Conservation (phyloP, 2,113 vertebrate species). For the Zosterops pallidus region DNA sequence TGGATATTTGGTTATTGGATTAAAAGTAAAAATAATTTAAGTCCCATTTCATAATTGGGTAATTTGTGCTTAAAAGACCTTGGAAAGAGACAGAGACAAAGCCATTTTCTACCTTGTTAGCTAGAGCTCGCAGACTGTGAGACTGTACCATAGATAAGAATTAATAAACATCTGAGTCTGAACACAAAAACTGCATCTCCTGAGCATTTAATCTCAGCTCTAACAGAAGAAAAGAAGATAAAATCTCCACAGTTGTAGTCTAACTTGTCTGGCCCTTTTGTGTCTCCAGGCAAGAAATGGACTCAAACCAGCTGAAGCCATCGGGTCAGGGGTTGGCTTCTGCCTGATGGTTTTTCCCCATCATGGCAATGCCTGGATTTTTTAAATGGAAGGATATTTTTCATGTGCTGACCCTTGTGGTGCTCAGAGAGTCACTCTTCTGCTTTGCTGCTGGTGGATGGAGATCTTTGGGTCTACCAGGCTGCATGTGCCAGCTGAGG, state of each 20-base stretch:
- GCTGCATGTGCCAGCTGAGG: accelerated
- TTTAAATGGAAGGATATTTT: background rate
- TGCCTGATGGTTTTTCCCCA: background rate
- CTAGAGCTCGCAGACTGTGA: too few species aligned
- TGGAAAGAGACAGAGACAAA: too few species aligned
- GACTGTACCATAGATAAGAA: too few species aligned
- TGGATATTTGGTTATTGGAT: too few species aligned
- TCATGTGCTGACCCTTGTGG: accelerated
- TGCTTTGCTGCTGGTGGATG: background rate
- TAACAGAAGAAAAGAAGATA: background rate
- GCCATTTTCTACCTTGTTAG: too few species aligned
- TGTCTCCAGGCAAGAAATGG: background rate
- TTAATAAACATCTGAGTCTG: too few species aligned
- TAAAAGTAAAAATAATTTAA: too few species aligned
- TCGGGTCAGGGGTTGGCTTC: background rate
- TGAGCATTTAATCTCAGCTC: too few species aligned
- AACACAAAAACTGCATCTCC: too few species aligned
- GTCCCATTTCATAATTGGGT: too few species aligned
- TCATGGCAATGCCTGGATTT: background rate
- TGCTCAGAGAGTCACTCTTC: background rate
- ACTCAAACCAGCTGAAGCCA: background rate
- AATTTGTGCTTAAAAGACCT: too few species aligned
- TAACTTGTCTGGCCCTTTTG: background rate
- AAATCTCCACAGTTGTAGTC: background rate
- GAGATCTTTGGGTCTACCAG: background rate